phyloP scores from a whole-genome alignment of 2,888 invertebrate genomes.

The Chymomyza procnemis region DNA sequence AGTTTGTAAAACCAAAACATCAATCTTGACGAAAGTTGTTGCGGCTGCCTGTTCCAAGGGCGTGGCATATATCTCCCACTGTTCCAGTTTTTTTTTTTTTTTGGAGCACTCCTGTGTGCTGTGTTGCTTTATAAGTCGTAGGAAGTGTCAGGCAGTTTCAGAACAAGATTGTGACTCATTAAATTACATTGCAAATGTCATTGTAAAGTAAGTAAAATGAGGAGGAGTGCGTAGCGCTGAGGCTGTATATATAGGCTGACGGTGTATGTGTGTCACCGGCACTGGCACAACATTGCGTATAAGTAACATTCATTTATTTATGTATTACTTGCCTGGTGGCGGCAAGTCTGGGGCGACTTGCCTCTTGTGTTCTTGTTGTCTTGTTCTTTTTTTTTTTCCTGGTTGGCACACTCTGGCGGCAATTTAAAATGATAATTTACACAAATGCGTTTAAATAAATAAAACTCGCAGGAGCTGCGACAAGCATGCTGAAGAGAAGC shows the following conservation, averaged over 20 bases:
- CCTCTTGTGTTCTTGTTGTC: constrained; percentile 6
- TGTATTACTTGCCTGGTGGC: constrained; percentile 58
- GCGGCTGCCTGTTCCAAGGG: constrained; percentile 18
- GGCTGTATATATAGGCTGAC: constrained; percentile 4
- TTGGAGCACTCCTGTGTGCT: neutral
- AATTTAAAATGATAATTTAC: constrained; percentile 77
- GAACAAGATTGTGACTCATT: constrained; percentile 72
- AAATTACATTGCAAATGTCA: constrained; percentile 74
- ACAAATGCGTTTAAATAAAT: constrained; percentile 76
- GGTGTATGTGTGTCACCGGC: constrained; percentile 9
- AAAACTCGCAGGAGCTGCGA: constrained; percentile 46
- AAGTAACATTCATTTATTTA: constrained; percentile 71
- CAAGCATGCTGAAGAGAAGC: constrained; percentile 12
- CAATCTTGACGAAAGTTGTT: constrained; percentile 58
- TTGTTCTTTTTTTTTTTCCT: neutral
- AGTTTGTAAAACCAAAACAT: constrained; percentile 57
- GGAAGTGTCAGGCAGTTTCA: constrained; percentile 70
- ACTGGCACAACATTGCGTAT: constrained; percentile 43
- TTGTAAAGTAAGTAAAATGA: constrained; percentile 70
- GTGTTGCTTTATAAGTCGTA: neutral
- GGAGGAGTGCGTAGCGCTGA: constrained; percentile 3
- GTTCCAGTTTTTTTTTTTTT: neutral
- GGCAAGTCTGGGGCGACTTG: neutral
- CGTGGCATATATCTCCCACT: neutral
- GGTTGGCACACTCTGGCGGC: constrained; percentile 45